Evolutionary conservation across 2,113 vertebrate species (phyloP).

Genomic region (Corythornis cristatus): DNA sequence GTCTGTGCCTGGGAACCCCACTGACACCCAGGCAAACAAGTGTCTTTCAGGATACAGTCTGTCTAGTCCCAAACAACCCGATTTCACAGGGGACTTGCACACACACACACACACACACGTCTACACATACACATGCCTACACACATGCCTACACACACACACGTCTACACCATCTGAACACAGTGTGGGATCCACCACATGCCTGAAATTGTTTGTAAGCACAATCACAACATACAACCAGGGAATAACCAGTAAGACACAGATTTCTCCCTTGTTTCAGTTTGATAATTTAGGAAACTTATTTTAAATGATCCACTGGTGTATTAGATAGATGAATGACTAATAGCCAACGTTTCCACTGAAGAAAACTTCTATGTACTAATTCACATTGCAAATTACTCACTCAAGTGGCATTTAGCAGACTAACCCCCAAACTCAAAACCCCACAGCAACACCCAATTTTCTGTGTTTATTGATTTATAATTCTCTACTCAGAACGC

Average conservation of each 20-base stretch:
- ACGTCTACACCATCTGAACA: not conserved
- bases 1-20: not conserved
- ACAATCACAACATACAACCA: not conserved
- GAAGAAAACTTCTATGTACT: not conserved
- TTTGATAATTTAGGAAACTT: conserved; percentile 12
- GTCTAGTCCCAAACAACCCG: not conserved
- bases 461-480: conserved; percentile 4
- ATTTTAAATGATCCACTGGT: not conserved
- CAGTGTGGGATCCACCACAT: not conserved
- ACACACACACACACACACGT: fast-evolving
- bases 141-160: too few relatives aligned
- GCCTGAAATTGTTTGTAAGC: not conserved
- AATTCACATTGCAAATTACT: conserved; percentile 10
- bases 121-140: not conserved
- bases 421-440: conserved; percentile 7
- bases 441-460: not conserved
- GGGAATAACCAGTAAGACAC: not conserved
- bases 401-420: conserved; percentile 19
- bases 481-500: not conserved
- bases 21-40: not conserved
- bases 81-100: not conserved
- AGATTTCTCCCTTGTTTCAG: not conserved
- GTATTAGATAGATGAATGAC: not conserved
- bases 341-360: conserved; percentile 10
- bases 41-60: not conserved